Evolutionary conservation across 1,140 invertebrate species (phyloP), one percentile per base, ranked within the genome.

Genomic region (Rhagoletis pomonella): DNA sequence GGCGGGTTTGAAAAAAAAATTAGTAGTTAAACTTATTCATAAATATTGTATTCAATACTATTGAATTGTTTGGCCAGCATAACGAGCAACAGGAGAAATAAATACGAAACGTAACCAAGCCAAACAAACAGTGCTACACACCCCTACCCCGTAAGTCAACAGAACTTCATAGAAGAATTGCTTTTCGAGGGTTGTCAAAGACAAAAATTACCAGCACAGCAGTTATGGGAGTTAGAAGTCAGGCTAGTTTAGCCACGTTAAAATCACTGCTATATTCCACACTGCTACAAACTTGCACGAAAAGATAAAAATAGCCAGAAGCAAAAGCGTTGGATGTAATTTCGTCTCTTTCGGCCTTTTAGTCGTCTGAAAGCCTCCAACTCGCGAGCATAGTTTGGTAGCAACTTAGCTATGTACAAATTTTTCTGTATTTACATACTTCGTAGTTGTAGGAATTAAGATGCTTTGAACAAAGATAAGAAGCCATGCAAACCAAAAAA

Each of bases 111-210:
- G 73, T 81, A 58, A 81, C 73, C 12, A 81, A 81, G 73, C 47
- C 73, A 81, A 81, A 81, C 73, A 81, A 81, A 19, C 50, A 55
- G n/a, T 55, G 9, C 73, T 81, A 50, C 42, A 50, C 69, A 2
- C 47, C 5, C 69, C 60, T 4, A 62, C 60, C 60, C 60, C n/a
- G 12, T n/a, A 62, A 12, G 17, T 62, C 60, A 62, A 62, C n/a
- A 62, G 60, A 4, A 14, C 60, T 62, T 55, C 10, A 55, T 55
- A 10, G 5, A 3, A 10, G 50, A 5, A 55, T 2, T 55, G 10
- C 5, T 55, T 55, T 55, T 55, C 0, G 50, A 0, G 4, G 50
- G 50, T 55, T 55, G 50, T 42, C 65, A 69, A 42, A 65, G 29
- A 19, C 17, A 55, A 55, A 55, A 55, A 55, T 55, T 55, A 55